Conservation (phyloP, 2,113 vertebrate genomes). For the Lampris megalopsis region DNA sequence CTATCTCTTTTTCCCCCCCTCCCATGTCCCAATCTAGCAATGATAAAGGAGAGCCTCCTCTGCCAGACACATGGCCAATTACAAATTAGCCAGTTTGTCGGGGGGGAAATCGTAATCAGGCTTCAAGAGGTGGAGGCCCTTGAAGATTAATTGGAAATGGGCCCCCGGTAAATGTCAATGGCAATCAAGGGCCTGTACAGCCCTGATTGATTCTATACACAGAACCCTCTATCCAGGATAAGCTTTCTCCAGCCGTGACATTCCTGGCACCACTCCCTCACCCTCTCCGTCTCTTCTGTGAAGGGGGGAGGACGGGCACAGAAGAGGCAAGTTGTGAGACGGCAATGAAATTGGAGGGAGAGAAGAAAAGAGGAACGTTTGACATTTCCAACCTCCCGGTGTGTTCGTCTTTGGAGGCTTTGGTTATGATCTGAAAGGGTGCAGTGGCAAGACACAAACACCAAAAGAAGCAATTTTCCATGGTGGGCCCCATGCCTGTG, state of each 20-base stretch:
- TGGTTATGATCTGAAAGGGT: slow-evolving; percentile 67
- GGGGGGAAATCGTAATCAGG: slow-evolving; percentile 79
- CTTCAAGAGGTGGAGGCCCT: slow-evolving; percentile 83
- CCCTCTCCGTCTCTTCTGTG: slow-evolving; percentile 57
- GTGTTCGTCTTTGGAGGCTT: slow-evolving; percentile 61
- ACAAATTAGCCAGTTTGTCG: slow-evolving; percentile 85
- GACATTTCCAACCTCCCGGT: slow-evolving; percentile 62
- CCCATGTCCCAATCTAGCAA: slow-evolving; percentile 63
- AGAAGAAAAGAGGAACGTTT: slow-evolving; percentile 50
- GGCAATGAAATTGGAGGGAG: slow-evolving; percentile 61
- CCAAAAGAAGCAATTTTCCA: slow-evolving; percentile 62
- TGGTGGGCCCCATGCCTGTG: slow-evolving; percentile 20
- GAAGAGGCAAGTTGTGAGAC: slow-evolving; percentile 56
- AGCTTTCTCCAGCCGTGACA: slow-evolving; percentile 75
- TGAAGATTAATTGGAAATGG: slow-evolving; percentile 88
- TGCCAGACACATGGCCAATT: slow-evolving; percentile 81
- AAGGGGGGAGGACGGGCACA: slow-evolving; percentile 52
- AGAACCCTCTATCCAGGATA: slow-evolving; percentile 73
- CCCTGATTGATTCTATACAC: slow-evolving; percentile 82
- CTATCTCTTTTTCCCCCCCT: slow-evolving; percentile 45
- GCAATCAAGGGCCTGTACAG: slow-evolving; percentile 80
- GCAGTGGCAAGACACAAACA: slow-evolving; percentile 34
- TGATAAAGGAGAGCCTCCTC: slow-evolving; percentile 70
- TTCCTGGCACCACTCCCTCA: slow-evolving; percentile 66
- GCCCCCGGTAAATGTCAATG: slow-evolving; percentile 85